These are phyloP conservation scores for Polypterus senegalus DNA, from an alignment of 2,113 vertebrate genomes.

Conservation along the genomic window DNA sequence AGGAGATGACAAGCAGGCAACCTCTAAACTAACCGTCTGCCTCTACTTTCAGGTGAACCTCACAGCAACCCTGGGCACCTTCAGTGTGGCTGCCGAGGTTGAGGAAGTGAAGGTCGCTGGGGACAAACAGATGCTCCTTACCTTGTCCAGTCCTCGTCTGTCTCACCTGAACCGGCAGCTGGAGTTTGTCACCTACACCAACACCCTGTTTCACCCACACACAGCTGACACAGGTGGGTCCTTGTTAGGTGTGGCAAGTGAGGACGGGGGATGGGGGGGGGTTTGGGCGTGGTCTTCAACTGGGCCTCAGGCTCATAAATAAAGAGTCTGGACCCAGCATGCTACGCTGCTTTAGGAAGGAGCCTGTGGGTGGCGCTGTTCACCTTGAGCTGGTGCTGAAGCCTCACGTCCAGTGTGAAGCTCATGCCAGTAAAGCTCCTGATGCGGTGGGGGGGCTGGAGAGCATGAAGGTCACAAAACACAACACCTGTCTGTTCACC, in stretches of 20 bases:
- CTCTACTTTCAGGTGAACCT: slow-evolving; percentile 54
- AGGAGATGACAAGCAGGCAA: not conserved
- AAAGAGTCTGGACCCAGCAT: no score
- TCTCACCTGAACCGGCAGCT: slow-evolving; percentile 70
- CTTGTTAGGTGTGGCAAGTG: not conserved
- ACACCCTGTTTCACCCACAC: slow-evolving; percentile 63
- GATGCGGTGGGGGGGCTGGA: no score
- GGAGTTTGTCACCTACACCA: slow-evolving; percentile 76
- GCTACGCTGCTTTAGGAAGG: not conserved
- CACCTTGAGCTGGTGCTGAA: no score
- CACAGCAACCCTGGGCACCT: slow-evolving; percentile 58
- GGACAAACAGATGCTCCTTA: slow-evolving; percentile 46
- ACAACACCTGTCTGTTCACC: no score
- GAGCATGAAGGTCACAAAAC: no score
- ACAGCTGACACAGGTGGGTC: slow-evolving; percentile 67
- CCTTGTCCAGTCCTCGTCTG: slow-evolving; percentile 41
- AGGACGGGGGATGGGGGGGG: not conserved
- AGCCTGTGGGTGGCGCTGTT: slow-evolving; percentile 10
- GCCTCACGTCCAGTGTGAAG: no score
- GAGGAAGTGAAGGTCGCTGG: slow-evolving; percentile 52
- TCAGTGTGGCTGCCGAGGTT: slow-evolving; percentile 66
- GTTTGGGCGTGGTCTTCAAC: not conserved
- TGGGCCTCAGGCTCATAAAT: no score
- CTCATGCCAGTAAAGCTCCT: no score
- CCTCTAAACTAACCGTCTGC: not conserved